Evolutionary conservation across 2,888 invertebrate species (phyloP), one percentile per base, ranked within the genome.

Genomic region (Isoperla grammatica): DNA sequence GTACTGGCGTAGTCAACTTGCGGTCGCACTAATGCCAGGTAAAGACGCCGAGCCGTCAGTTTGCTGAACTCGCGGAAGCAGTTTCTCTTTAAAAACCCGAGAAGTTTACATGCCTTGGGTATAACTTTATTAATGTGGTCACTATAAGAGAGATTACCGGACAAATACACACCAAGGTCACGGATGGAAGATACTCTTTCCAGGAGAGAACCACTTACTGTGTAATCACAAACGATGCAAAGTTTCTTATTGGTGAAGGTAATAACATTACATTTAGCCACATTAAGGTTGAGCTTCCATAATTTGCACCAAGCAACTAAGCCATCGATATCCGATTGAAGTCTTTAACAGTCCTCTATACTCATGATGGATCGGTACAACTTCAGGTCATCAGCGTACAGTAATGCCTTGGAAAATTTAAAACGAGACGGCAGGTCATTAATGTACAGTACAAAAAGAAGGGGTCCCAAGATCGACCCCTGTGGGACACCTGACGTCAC

Each of bases 301-400:
- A 22, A 20, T 12, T 12, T 6, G 20, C 48, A 48, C 48, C 48
- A 48, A 6, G 19, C 22, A 6, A n/a, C 19, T 12, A 48, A 13
- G 22, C 20, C 2, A n/a, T 22, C 22, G 4, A 48, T 48, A 22
- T 48, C 48, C 12, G 19, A 22, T 22, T 48, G 48, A n/a, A 48
- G 20, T 12, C 6, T 19, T 22, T 20, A 20, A n/a, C 22, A 20
- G 20, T 48, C 48, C 4, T 17, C n/a, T 6, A 2, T n/a, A 3
- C 20, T 17, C 22, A n/a, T 20, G 13, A 48, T 48, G 9, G 22
- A 22, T 11, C 8, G 2, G 23, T 20, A 48, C 6, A 48, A 2
- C 11, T 48, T 48, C 12, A 48, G 13, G n/a, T 48, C 48, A 12
- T 48, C 48, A 20, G 48, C 48, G 11, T 48, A 48, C 23, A 48